phyloP scores from a whole-genome alignment of 2,888 invertebrate species.

The Melolontha melolontha region DNA sequence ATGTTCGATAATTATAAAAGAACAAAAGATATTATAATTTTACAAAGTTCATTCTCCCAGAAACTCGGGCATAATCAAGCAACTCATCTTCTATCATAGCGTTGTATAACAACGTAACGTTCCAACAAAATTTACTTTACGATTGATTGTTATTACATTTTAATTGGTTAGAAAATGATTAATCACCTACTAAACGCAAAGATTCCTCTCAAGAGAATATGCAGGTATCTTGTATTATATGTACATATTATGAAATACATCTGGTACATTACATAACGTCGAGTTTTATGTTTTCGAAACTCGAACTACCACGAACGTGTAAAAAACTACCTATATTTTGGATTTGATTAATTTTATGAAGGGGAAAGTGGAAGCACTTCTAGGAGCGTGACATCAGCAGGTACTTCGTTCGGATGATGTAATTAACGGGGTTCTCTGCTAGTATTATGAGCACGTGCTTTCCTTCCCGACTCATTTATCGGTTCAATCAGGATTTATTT shows the following conservation, averaged over 20 bases:
- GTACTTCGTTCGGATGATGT: constrained; percentile 19
- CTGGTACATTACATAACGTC: constrained; percentile 12
- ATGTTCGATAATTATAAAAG: too few relatives aligned
- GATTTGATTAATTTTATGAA: constrained; percentile 29
- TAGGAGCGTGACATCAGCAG: constrained; percentile 17
- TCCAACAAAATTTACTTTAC: constrained; percentile 19
- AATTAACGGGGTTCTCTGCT: constrained; percentile 18
- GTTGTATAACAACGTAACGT: not conserved
- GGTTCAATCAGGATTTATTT: too few relatives aligned
- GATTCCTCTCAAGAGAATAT: not conserved
- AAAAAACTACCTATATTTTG: constrained; percentile 12
- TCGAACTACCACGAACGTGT: too few relatives aligned
- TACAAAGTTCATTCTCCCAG: too few relatives aligned
- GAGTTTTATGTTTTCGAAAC: constrained; percentile 1
- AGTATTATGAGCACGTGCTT: constrained; percentile 37
- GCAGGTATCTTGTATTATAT: not conserved
- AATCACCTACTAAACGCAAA: constrained; percentile 29
- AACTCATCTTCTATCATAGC: not conserved
- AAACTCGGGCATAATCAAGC: too few relatives aligned
- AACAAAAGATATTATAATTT: too few relatives aligned
- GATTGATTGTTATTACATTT: constrained; percentile 32
- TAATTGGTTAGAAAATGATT: constrained; percentile 34
- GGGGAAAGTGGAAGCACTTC: constrained; percentile 24
- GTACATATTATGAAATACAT: not conserved
- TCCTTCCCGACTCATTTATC: too few relatives aligned